phyloP scores from a whole-genome alignment of 2,888 invertebrate genomes.

The Agonopterix arenella region DNA sequence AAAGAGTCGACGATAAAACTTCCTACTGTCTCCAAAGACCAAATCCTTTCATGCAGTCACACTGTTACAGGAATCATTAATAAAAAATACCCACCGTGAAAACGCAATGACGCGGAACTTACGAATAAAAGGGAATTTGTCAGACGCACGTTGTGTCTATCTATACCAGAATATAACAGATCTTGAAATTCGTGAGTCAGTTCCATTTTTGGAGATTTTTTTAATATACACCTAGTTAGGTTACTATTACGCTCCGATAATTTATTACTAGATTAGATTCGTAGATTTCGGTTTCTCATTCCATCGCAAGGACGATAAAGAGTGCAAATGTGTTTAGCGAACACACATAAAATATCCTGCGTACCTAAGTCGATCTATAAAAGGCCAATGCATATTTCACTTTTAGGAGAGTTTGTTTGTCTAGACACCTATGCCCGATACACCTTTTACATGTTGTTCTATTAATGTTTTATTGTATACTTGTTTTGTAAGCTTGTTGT shows the following conservation, averaged over 20 bases:
- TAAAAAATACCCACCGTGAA: constrained; percentile 55
- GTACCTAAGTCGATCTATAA: no score
- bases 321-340: no score
- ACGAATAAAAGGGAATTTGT: constrained; percentile 38
- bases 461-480: no score
- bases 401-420: background rate
- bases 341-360: no score
- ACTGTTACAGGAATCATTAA: constrained; percentile 56
- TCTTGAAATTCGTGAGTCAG: constrained; percentile 4
- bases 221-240: background rate
- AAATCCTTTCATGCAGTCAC: constrained; percentile 53
- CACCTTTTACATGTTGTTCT: no score
- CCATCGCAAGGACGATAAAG: no score
- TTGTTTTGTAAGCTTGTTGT: no score
- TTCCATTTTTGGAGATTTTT: background rate
- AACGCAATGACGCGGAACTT: constrained; percentile 38
- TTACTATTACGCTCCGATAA: no score
- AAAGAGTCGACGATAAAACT: constrained; percentile 65
- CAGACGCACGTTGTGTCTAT: constrained; percentile 40
- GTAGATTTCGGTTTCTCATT: no score
- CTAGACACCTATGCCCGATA: background rate
- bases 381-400: no score
- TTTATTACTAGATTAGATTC: no score
- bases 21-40: constrained; percentile 55
- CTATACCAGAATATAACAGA: constrained; percentile 9